Evolutionary conservation across 2,888 invertebrate genomes (phyloP).

Genomic region (Agriopis marginaria): DNA sequence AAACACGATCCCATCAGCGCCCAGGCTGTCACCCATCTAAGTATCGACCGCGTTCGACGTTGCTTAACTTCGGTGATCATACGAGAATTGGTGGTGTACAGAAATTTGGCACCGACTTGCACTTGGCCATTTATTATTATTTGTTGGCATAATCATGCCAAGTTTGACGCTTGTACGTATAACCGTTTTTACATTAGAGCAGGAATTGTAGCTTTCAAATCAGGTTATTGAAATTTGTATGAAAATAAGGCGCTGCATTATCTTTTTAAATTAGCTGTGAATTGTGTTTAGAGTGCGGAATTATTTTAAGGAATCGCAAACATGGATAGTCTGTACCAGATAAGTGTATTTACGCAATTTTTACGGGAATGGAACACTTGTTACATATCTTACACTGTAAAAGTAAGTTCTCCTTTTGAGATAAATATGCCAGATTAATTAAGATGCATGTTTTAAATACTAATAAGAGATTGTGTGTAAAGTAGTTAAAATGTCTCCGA

Average conservation of each 20-base stretch:
- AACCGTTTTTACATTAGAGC: no score
- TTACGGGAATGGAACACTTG: conserved; percentile 71
- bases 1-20: no score
- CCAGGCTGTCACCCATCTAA: no score
- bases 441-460: conserved; percentile 9
- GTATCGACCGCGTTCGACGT: no score
- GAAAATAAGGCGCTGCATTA: neutral
- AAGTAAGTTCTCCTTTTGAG: conserved; percentile 55
- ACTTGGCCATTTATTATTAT: no score
- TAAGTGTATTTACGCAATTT: conserved; percentile 67
- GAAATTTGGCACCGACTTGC: no score
- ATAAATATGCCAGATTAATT: conserved; percentile 37
- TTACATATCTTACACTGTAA: conserved; percentile 83
- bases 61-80: no score
- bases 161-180: no score
- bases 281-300: conserved; percentile 49
- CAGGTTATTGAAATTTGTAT: no score
- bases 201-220: no score
- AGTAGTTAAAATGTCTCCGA: conserved; percentile 25
- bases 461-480: conserved; percentile 24
- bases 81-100: no score
- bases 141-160: no score
- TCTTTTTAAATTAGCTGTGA: conserved; percentile 54
- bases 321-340: conserved; percentile 69
- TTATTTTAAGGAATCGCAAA: conserved; percentile 42